phyloP scores from a whole-genome alignment of 1,140 invertebrate genomes.

The Papilio glaucus region DNA sequence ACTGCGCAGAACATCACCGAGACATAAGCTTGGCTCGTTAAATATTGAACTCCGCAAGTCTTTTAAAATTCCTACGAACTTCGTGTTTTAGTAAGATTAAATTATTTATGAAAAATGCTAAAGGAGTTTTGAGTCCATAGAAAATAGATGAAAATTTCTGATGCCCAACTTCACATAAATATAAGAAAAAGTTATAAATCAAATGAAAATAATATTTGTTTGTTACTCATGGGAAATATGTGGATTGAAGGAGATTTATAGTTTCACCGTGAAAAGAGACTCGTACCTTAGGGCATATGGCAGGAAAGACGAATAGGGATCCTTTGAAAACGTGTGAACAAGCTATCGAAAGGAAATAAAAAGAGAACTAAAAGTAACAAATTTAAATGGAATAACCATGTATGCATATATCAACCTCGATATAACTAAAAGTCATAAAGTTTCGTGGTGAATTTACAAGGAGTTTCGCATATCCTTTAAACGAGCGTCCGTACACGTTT shows the following conservation, averaged over 20 bases:
- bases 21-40: slow-evolving; percentile 21
- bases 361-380: neutral
- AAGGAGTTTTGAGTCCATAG: too few species aligned
- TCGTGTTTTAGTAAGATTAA: neutral
- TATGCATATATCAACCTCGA: neutral
- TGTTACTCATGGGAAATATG: neutral
- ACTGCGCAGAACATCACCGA: slow-evolving; percentile 52
- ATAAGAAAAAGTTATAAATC: too few species aligned
- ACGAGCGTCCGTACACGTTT: slow-evolving; percentile 7
- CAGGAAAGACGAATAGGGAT: neutral
- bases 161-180: too few species aligned
- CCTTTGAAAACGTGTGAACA: neutral
- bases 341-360: neutral
- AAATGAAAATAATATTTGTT: too few species aligned
- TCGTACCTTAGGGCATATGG: neutral
- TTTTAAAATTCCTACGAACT: neutral
- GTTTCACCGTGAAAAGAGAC: neutral
- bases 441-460: slow-evolving; percentile 3
- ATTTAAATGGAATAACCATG: neutral
- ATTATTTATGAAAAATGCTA: too few species aligned
- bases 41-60: slow-evolving; percentile 6
- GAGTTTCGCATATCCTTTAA: slow-evolving; percentile 6
- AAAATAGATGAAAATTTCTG: too few species aligned
- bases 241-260: neutral
- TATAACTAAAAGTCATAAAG: neutral